Evolutionary conservation across 2,797 vertebrate genomes (phyloP), one percentile per base, ranked within the genome.

Genomic region (Morelia viridis): DNA sequence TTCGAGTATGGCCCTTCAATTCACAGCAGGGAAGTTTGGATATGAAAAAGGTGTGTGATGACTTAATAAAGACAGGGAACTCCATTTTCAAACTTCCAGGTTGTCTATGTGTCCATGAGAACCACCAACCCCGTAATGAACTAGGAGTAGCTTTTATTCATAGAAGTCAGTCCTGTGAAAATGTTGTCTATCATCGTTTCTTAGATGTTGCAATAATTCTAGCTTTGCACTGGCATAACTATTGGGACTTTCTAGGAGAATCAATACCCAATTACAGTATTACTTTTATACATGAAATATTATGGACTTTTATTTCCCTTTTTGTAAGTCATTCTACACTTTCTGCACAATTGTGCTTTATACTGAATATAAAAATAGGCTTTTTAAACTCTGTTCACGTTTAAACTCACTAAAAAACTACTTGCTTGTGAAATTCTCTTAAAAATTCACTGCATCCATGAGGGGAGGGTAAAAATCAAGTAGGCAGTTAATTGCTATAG

Each of bases 341-440:
- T 97, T 97, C 97, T 97, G 97, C 97, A 98, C 97, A 91, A 97
- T 98, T 98, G 97, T 98, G 97, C 97, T 98, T 98, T 97, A 97
- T 96, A 97, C 93, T 97, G 97, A 97, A 96, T 98, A 98, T 97
- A 98, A 98, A 98, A 98, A 98, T 98, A 92, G 98, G 97, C 97
- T 98, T 97, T 97, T 98, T 97, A 98, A 97, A 98, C 97, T 97
- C 97, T 97, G 98, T 96, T 97, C 97, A 97, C 96, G 91, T 97
- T 97, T 97, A 97, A 97, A 98, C 97, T 97, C 97, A 97, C 97
- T 98, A 98, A 97, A 98, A 98, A 98, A 98, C 97, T 98, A 98
- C 97, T 97, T 96, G 97, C 96, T 98, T 98, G 97, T 98, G 97
- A 98, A 98, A 98, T 97, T 98, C 97, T 98, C 97, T 98, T 98